Conservation (phyloP, 2,797 vertebrate genomes). For the Taenioides sp. region DNA sequence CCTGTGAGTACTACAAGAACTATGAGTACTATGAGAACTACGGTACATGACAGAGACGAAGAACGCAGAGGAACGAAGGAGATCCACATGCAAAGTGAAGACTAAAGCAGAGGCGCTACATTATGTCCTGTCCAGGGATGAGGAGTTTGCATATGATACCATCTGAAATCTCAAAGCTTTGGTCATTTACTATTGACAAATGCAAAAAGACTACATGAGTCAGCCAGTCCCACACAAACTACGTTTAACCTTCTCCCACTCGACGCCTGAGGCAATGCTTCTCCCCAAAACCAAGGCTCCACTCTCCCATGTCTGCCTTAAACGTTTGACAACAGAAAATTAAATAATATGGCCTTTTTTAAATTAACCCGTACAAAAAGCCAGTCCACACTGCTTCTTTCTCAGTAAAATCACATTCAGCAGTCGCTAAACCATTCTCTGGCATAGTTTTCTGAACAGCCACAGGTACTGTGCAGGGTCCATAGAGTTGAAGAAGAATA, state of each 20-base stretch:
- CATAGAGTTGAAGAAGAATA: conserved; percentile 54
- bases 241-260: conserved; percentile 44
- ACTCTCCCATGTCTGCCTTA: conserved; percentile 78
- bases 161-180: conserved; percentile 76
- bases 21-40: conserved; percentile 25
- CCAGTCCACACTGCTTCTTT: conserved; percentile 81
- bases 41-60: neutral
- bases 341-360: conserved; percentile 85
- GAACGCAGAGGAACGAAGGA: neutral
- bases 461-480: conserved; percentile 78
- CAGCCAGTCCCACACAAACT: conserved; percentile 32
- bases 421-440: conserved; percentile 83
- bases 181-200: conserved; percentile 74
- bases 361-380: conserved; percentile 86
- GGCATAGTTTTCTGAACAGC: conserved; percentile 76
- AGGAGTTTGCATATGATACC: conserved; percentile 73
- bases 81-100: conserved; percentile 20
- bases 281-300: conserved; percentile 78
- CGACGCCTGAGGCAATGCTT: conserved; percentile 55
- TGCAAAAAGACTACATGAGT: conserved; percentile 53
- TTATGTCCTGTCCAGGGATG: conserved; percentile 68
- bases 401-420: conserved; percentile 86
- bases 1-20: conserved; percentile 22
- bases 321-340: conserved; percentile 80
- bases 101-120: conserved; percentile 46